Evolutionary conservation across 2,113 vertebrate genomes (phyloP), one percentile per base, ranked within the genome.

Genomic region (Mirounga angustirostris): DNA sequence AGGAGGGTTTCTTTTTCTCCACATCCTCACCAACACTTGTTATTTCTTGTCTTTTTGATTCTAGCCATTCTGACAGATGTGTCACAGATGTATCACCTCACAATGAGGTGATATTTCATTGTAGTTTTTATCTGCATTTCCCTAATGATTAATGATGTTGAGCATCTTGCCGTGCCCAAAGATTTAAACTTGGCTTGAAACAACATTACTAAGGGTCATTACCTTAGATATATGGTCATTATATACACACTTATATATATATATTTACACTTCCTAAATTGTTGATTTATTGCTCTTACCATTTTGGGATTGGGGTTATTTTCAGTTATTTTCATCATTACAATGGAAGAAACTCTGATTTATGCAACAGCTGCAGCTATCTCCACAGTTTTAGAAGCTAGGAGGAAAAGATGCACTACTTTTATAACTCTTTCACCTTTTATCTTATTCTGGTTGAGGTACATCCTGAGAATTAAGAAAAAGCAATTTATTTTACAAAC

Each of bases 141-240:
- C 26, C 13, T 76, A 43, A 76, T 76, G 14, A 46, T 46, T 76
- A 76, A 76, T 28, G 40, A 50, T 76, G 73, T 28, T 46, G 24
- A 46, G 43, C 43, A 76, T 76, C 73, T 76, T 76, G 73, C 97
- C 96, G 96, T 96, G 95, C 63, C 73, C 46, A 67, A 56, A 52
- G 18, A 84, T 43, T 94, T 89, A 73, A 95, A 94, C 69, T 61
- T 87, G 67, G 33, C 46, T 90, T 65, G n/a, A 87, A 52, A 89
- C 94, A 86, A 50, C 19, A 93, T 79, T 92, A 79, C 21, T 19
- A 18, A 24, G 63, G 18, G 18, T 24, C 36, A 59, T 95, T 92
- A 93, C 22, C 46, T 78, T 89, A 74, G 40, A 46, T 26, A 74
- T 26, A 46, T 74, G 73, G 18, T 21, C 33, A 78, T 95, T 93